Evolutionary conservation across 2,113 vertebrate genomes (phyloP), one percentile per base, ranked within the genome.

Genomic region (Eulacestoma nigropectus): DNA sequence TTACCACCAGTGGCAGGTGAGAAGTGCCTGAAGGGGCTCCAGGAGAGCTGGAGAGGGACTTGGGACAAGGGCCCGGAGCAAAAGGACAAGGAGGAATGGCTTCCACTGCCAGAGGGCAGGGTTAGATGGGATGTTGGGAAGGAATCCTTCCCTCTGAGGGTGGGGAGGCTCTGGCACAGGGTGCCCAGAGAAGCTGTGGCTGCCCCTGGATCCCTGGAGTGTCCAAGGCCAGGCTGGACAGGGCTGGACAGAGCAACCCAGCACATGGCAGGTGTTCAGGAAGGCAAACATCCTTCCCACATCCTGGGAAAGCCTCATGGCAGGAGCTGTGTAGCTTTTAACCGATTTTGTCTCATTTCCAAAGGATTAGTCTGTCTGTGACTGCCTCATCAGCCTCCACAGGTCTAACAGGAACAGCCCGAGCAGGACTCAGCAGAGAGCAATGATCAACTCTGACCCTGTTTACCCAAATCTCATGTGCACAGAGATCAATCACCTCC

Each of bases 161-260:
- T 13, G 47, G 20, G 7, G 9, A 41, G 47, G 49, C 5, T 3
- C 47, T 32, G 53, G 47, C 41, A 60, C 30, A 47, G 46, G 11
- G 1, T 55, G 39, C 25, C 2, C 30, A 69, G 70, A 69, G 70
- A 0, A 55, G 55, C 41, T 47, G 21, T 41, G 87, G 55, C 62
- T 83, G 55, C 11, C 26, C 47, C 55, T n/a, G n/a, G n/a, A 47
- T 41, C n/a, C n/a, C 42, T 55, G 55, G 39, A 41, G 30, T 53
- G 41, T 13, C 41, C 55, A 60, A 18, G 30, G 25, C 20, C 41
- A 27, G 46, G 29, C 0, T 75, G 69, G 33, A 73, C 0, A 0
- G 18, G 15, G 37, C 29, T 52, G 30, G 53, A n/a, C n/a, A n/a
- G 70, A 75, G 30, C 47, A n/a, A 0, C 17, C n/a, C 14, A 50